Base-by-base conservation (phyloP, 1,140 invertebrate genomes). In the Zelostemma sp. region DNA sequence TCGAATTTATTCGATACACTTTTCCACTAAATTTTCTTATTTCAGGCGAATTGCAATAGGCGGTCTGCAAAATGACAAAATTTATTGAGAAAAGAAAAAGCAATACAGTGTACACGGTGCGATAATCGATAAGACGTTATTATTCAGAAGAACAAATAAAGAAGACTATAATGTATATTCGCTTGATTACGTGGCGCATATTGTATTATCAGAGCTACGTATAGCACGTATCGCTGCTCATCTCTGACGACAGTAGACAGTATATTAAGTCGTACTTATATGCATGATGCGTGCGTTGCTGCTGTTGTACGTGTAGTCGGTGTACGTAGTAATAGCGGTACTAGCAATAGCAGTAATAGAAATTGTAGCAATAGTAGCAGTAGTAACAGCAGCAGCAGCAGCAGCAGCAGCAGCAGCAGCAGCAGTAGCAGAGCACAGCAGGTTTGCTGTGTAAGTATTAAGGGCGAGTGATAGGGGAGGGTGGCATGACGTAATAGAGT, bases 61-160 rank as follows among this genome's bases (percentile, higher is more conserved):
- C 11, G 5, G 11, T 31, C 11, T 31, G 5, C 28, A 31, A 6
- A 11, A 31, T 31, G 28, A 31, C n/a, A n/a, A 31, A 31, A 31
- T 31, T 31, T 31, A 11, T 31, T 11, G 28, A 31, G 11, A 31
- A n/a, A n/a, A n/a, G n/a, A n/a, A n/a, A n/a, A n/a, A n/a, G n/a
- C n/a, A n/a, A n/a, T n/a, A n/a, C n/a, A n/a, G n/a, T n/a, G n/a
- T n/a, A n/a, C n/a, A n/a, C n/a, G n/a, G n/a, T n/a, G n/a, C n/a
- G n/a, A n/a, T n/a, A n/a, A 69, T 69, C 67, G 67, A 69, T 65
- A 65, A 65, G 65, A 70, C 62, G 61, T 58, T 62, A 70, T 70
- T 69, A 69, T 56, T 50, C 66, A 46, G 41, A 54, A 63, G 63
- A 69, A 63, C 66, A 69, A 69, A 69, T 59, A 69, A 63, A 45